A percentile compares a stretch with the other conserved stretches of the same genome.
Conservation (phyloP, 2,113 vertebrate genomes). For the Catharus fuscescens region DNA sequence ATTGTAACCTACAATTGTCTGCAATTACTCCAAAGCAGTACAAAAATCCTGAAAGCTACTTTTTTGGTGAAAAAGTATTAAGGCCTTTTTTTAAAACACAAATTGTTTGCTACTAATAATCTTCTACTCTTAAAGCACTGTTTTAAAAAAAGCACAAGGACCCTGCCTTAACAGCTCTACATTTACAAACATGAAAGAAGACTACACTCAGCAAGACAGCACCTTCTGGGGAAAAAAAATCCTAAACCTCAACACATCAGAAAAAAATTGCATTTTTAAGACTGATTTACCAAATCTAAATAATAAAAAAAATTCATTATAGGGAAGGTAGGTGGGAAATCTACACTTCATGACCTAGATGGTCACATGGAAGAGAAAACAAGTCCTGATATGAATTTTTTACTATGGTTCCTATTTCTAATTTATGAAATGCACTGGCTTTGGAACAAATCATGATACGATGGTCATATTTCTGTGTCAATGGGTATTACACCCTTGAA, state of each 20-base stretch:
- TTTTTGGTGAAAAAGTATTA: fast-evolving
- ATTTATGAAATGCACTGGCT: not conserved
- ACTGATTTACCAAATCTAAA: not conserved
- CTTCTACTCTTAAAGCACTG: not conserved
- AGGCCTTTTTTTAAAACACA: not conserved
- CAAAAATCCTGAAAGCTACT: not conserved
- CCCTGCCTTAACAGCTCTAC: not conserved
- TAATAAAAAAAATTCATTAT: not conserved
- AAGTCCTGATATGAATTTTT: not conserved
- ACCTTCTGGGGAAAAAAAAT: not conserved
- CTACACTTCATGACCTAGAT: not conserved
- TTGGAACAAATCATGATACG: not conserved
- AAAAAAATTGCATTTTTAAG: not conserved
- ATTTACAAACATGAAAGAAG: not conserved
- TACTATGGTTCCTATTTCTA: not conserved
- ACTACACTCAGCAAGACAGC: not conserved
- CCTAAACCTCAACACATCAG: not conserved
- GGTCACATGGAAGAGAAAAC: not conserved
- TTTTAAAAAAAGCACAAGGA: not conserved
- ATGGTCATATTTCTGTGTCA: not conserved
- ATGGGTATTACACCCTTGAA: not conserved
- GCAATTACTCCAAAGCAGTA: constrained; percentile 29
- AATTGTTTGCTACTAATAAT: not conserved
- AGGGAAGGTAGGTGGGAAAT: not conserved
- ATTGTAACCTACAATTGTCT: constrained; percentile 32